phyloP scores from a whole-genome alignment of 2,888 invertebrate species.

The Heteromyza rotundicornis region DNA sequence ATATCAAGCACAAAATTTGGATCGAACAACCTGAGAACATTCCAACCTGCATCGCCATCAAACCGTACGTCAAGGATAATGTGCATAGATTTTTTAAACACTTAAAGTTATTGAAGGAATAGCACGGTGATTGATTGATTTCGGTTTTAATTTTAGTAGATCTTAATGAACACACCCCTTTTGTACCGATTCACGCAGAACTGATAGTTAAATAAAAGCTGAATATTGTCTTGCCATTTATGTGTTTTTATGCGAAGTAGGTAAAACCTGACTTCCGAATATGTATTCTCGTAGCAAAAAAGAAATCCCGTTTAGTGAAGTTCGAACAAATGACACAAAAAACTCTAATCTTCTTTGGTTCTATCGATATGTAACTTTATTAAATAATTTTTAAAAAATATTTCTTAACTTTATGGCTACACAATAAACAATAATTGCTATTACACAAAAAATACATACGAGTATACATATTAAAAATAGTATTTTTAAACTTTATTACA shows the following conservation, averaged over 20 bases:
- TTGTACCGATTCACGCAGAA: too few species aligned
- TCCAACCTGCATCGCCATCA: constrained; percentile 90
- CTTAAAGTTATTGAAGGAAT: constrained; percentile 71
- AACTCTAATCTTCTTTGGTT: not conserved
- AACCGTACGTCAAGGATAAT: constrained; percentile 87
- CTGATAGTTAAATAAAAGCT: too few species aligned
- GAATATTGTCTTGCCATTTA: too few species aligned
- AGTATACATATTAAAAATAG: not conserved
- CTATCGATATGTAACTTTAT: constrained; percentile 17
- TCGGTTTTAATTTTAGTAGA: too few species aligned
- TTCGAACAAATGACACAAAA: constrained; percentile 18
- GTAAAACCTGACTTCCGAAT: too few species aligned
- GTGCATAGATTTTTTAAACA: constrained; percentile 85
- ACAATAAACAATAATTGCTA: constrained; percentile 2
- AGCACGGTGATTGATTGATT: too few species aligned
- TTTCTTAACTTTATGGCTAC: constrained; percentile 15
- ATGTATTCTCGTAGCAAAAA: too few species aligned
- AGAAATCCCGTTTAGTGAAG: constrained; percentile 5
- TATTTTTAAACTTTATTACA: constrained; percentile 1
- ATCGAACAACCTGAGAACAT: constrained; percentile 97
- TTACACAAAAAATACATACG: not conserved
- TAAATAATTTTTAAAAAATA: constrained; percentile 19
- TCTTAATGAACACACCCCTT: too few species aligned
- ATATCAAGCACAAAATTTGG: constrained; percentile 90
- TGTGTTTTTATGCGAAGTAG: too few species aligned